Percentiles rank a stretch among this genome's conserved stretches.
These are phyloP conservation scores for Ophraella communa DNA, from an alignment of 2,888 invertebrate genomes.

Conservation along the genomic window DNA sequence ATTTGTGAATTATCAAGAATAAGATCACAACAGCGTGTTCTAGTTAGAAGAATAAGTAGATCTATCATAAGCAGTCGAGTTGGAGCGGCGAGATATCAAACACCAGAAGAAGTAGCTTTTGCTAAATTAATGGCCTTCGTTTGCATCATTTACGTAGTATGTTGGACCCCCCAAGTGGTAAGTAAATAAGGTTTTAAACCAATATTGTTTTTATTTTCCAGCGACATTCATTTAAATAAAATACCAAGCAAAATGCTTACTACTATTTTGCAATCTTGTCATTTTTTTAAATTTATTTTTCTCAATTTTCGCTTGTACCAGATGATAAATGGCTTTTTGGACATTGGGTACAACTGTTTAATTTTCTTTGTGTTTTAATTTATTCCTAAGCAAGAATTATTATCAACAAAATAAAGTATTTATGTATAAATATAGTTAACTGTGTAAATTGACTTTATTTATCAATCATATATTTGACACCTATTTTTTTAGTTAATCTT, in stretches of 20 bases:
- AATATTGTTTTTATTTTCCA: no score
- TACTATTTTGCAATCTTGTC: no score
- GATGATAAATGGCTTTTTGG: background rate
- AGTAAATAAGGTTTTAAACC: no score
- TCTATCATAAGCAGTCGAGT: constrained; percentile 53
- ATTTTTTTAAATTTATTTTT: no score
- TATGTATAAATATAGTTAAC: background rate
- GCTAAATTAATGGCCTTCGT: constrained; percentile 84
- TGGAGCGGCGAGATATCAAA: constrained; percentile 61
- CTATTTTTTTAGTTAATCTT: background rate
- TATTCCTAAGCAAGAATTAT: background rate
- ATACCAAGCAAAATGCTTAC: no score
- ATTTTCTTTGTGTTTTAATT: background rate
- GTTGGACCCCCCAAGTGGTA: constrained; percentile 91
- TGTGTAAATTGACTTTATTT: background rate
- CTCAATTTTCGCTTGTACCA: no score
- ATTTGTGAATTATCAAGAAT: constrained; percentile 75
- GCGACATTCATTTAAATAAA: no score
- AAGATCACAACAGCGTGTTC: constrained; percentile 57
- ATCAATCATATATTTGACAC: background rate
- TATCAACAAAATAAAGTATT: background rate
- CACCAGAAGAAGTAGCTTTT: constrained; percentile 84
- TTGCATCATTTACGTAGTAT: constrained; percentile 81
- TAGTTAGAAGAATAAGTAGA: constrained; percentile 58
- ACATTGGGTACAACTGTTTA: background rate